phyloP scores from a whole-genome alignment of 2,113 vertebrate species.

The Nanorana parkeri region DNA sequence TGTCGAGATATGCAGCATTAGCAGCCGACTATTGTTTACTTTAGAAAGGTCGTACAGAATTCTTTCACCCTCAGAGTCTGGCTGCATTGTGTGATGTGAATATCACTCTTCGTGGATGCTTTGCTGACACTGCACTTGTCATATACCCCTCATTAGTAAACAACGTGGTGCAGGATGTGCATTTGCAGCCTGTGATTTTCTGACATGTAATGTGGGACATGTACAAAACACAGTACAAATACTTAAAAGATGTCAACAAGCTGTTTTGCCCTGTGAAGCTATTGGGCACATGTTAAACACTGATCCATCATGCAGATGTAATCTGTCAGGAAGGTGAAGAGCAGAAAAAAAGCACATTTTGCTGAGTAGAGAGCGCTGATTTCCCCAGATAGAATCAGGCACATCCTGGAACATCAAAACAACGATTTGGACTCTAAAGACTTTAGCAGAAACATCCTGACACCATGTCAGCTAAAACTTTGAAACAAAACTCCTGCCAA shows the following conservation, averaged over 20 bases:
- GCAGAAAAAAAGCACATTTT: background rate
- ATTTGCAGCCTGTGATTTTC: background rate
- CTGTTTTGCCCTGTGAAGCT: background rate
- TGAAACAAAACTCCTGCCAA: too few relatives aligned
- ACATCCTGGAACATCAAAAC: constrained; percentile 28
- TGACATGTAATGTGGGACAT: constrained; percentile 3
- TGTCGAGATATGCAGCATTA: background rate
- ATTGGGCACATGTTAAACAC: background rate
- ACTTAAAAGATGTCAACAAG: background rate
- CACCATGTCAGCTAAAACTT: background rate
- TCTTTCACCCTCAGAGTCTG: background rate
- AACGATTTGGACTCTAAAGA: background rate
- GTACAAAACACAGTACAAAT: background rate
- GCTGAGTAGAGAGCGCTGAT: background rate
- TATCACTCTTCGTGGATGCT: background rate
- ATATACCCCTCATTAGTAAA: background rate
- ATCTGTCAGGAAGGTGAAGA: background rate
- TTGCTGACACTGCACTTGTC: background rate
- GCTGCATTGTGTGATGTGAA: background rate
- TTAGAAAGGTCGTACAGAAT: background rate
- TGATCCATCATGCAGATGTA: constrained; percentile 21
- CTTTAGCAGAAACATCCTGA: constrained; percentile 35
- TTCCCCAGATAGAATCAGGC: constrained; percentile 1
- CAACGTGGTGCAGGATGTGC: background rate
- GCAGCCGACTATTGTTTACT: background rate